phyloP scores from a whole-genome alignment of 2,888 invertebrate genomes.

The Seira sanloemensis region DNA sequence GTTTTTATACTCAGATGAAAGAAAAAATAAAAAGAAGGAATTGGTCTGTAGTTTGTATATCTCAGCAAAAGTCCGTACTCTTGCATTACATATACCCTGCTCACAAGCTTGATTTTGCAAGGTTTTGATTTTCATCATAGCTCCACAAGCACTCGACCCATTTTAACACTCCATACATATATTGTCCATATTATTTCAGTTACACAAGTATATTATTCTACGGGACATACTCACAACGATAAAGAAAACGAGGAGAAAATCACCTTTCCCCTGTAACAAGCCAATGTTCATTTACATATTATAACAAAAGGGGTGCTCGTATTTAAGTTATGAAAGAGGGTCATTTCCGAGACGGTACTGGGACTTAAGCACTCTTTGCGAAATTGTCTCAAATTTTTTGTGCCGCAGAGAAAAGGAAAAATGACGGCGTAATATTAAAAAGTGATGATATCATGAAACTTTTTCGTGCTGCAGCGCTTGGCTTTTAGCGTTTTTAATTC shows the following conservation, averaged over 20 bases:
- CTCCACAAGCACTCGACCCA: conserved; percentile 29
- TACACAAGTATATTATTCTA: background rate
- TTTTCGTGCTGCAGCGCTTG: no score
- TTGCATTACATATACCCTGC: no score
- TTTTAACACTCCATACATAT: background rate
- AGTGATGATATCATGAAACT: no score
- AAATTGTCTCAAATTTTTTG: background rate
- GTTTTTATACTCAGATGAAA: background rate
- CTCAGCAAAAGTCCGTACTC: no score
- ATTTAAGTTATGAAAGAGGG: conserved; percentile 41
- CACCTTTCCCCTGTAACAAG: background rate
- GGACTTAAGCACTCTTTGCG: no score
- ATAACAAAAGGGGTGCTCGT: background rate
- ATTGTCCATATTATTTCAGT: background rate
- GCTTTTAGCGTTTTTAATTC: no score
- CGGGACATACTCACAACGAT: no score
- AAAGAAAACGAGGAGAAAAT: background rate
- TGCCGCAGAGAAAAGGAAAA: no score
- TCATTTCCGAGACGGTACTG: conserved; percentile 60
- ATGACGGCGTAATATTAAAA: no score
- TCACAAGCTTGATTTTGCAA: no score
- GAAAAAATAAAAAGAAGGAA: background rate
- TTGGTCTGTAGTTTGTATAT: no score
- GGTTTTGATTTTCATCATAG: no score
- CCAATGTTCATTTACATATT: background rate